Conservation (phyloP, 2,797 vertebrate species). For the Neosilurus hyrtlii region DNA sequence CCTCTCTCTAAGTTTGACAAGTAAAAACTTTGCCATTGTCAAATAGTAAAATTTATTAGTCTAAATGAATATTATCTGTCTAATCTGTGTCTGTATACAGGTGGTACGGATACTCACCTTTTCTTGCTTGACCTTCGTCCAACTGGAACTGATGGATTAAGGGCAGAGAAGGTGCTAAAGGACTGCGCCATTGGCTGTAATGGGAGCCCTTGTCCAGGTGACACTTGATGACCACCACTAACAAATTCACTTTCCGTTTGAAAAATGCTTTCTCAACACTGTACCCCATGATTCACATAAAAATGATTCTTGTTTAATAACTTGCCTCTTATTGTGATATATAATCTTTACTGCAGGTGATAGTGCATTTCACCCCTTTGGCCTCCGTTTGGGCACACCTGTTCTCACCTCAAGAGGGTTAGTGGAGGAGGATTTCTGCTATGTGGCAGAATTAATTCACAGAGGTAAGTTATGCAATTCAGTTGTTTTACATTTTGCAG, state of each 20-base stretch:
- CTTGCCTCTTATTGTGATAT: not conserved
- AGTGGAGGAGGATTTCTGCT: slow-evolving; percentile 81
- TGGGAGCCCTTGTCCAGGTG: slow-evolving; percentile 95
- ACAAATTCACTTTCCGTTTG: not conserved
- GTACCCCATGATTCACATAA: not conserved
- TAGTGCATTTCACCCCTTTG: slow-evolving; percentile 87
- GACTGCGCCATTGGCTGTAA: slow-evolving; percentile 92
- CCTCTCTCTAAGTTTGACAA: not conserved
- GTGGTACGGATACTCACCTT: slow-evolving; percentile 94
- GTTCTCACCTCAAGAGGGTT: slow-evolving; percentile 93
- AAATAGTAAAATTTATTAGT: not conserved
- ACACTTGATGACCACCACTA: slow-evolving; percentile 26
- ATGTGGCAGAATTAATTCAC: slow-evolving; percentile 88
- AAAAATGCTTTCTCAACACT: not conserved
- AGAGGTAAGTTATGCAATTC: slow-evolving; percentile 82
- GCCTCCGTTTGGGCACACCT: slow-evolving; percentile 86
- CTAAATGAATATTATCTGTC: not conserved
- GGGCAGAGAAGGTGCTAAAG: slow-evolving; percentile 92
- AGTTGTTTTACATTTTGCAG: not conserved
- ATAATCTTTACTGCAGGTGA: slow-evolving; percentile 75
- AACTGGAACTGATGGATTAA: slow-evolving; percentile 84
- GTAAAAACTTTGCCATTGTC: not conserved
- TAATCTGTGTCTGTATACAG: slow-evolving; percentile 60
- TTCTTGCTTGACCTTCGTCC: slow-evolving; percentile 88
- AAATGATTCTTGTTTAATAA: not conserved